Percentiles rank a stretch among this genome's conserved stretches.
These are phyloP conservation scores for Hedychridium roseum DNA, from an alignment of 2,888 invertebrate species.

Conservation along the genomic window DNA sequence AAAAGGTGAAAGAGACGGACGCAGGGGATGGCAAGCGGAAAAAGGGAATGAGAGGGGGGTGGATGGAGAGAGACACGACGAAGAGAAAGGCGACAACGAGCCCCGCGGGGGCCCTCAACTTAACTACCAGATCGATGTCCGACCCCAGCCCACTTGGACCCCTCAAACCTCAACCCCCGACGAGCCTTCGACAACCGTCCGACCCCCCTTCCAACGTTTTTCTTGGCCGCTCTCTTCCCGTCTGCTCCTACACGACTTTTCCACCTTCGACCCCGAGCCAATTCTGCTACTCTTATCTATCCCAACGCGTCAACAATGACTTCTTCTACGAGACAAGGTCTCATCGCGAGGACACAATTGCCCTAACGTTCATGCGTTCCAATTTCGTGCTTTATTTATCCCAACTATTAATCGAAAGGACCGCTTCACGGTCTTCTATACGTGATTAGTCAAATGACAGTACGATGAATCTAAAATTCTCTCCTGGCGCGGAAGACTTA, in stretches of 20 bases:
- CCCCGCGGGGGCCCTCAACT: constrained; percentile 58
- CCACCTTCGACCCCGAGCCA: background rate
- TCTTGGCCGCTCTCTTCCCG: background rate
- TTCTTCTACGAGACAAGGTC: constrained; percentile 19
- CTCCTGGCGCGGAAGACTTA: too few species aligned
- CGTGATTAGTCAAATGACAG: too few species aligned
- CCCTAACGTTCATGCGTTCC: too few species aligned
- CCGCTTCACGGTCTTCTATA: too few species aligned
- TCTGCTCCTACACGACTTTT: background rate
- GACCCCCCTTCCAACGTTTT: constrained; percentile 9
- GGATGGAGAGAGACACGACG: background rate
- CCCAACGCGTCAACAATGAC: constrained; percentile 12
- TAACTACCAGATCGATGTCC: constrained; percentile 63
- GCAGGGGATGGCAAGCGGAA: background rate
- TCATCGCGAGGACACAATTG: too few species aligned
- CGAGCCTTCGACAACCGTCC: constrained; percentile 19
- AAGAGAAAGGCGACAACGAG: constrained; percentile 60
- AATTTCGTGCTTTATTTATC: too few species aligned
- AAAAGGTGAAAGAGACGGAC: background rate
- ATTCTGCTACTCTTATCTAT: constrained; percentile 12
- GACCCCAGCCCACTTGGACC: constrained; percentile 41
- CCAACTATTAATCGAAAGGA: too few species aligned
- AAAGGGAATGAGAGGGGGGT: constrained; percentile 1
- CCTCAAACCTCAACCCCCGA: constrained; percentile 27
- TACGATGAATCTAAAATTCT: too few species aligned